Evolutionary conservation across 2,888 invertebrate species (phyloP).

Genomic region (Drosophila paracracens): DNA sequence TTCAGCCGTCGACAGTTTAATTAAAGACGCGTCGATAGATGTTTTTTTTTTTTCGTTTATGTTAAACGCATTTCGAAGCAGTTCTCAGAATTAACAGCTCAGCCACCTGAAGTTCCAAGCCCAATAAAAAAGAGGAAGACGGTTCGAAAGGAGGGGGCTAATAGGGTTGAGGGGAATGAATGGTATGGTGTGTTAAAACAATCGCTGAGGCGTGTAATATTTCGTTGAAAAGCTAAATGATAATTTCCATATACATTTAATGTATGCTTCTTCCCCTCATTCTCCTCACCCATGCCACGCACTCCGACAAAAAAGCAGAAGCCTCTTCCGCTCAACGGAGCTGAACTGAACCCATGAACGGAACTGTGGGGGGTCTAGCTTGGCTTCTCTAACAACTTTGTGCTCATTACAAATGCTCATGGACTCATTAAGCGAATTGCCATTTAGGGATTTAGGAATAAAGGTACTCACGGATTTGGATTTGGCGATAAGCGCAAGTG

Average conservation of each 20-base stretch:
- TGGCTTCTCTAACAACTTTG: slow-evolving; percentile 5
- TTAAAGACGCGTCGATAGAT: slow-evolving; percentile 54
- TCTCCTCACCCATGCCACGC: background rate
- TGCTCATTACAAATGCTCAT: slow-evolving; percentile 51
- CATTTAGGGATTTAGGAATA: slow-evolving; percentile 22
- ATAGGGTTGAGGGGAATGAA: background rate
- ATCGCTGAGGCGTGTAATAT: slow-evolving; percentile 69
- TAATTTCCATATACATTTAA: slow-evolving; percentile 61
- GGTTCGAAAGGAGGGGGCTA: background rate
- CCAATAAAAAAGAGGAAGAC: background rate
- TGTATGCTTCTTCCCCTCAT: slow-evolving; percentile 20
- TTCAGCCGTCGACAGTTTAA: slow-evolving; percentile 37
- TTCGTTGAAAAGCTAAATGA: slow-evolving; percentile 45
- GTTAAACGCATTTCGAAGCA: slow-evolving; percentile 46
- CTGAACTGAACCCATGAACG: slow-evolving; percentile 26
- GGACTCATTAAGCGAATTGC: slow-evolving; percentile 44
- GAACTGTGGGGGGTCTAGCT: slow-evolving; percentile 44
- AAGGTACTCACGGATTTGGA: slow-evolving; percentile 15
- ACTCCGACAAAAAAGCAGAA: slow-evolving; percentile 13
- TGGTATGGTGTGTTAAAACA: slow-evolving; percentile 18
- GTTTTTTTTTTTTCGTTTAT: slow-evolving; percentile 36
- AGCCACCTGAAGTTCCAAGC: slow-evolving; percentile 15
- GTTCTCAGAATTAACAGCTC: slow-evolving; percentile 53
- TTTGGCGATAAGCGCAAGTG: slow-evolving; percentile 37
- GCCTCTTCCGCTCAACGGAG: slow-evolving; percentile 46